phyloP scores from a whole-genome alignment of 2,888 invertebrate species.

The Pammene fasciana region DNA sequence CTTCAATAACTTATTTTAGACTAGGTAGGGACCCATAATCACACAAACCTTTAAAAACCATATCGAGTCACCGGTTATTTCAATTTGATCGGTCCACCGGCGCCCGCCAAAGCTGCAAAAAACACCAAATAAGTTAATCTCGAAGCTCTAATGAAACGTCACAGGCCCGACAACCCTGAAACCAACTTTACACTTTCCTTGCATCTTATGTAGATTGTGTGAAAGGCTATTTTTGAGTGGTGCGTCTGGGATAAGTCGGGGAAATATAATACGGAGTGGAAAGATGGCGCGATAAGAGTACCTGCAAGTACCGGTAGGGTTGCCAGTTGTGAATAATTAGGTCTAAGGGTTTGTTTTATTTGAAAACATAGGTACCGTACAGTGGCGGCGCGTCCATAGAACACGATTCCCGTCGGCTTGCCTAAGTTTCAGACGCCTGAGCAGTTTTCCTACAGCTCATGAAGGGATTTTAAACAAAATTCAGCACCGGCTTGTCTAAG shows the following conservation, averaged over 20 bases:
- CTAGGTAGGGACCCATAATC: not conserved
- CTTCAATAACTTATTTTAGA: too few species aligned
- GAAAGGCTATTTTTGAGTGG: slow-evolving; percentile 45
- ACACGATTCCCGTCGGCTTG: too few species aligned
- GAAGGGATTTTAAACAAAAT: too few species aligned
- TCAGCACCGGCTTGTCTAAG: too few species aligned
- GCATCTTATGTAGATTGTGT: slow-evolving; percentile 19
- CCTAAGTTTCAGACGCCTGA: too few species aligned
- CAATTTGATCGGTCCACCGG: slow-evolving; percentile 21
- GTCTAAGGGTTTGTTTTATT: not conserved
- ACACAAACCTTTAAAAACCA: not conserved
- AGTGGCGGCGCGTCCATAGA: too few species aligned
- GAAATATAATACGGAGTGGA: slow-evolving; percentile 66
- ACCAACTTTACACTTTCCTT: slow-evolving; percentile 42
- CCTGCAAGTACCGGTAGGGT: slow-evolving; percentile 63
- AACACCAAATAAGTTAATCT: slow-evolving; percentile 74
- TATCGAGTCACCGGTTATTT: slow-evolving; percentile 10
- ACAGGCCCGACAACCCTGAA: slow-evolving; percentile 49
- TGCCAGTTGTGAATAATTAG: slow-evolving; percentile 44
- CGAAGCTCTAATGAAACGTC: slow-evolving; percentile 71
- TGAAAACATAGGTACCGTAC: not conserved
- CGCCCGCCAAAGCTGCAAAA: slow-evolving; percentile 42
- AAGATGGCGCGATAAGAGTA: slow-evolving; percentile 73
- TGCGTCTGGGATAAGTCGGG: slow-evolving; percentile 51
- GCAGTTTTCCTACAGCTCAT: too few species aligned